phyloP scores from a whole-genome alignment of 2,113 vertebrate species.

The Xenotilapia leptura region DNA sequence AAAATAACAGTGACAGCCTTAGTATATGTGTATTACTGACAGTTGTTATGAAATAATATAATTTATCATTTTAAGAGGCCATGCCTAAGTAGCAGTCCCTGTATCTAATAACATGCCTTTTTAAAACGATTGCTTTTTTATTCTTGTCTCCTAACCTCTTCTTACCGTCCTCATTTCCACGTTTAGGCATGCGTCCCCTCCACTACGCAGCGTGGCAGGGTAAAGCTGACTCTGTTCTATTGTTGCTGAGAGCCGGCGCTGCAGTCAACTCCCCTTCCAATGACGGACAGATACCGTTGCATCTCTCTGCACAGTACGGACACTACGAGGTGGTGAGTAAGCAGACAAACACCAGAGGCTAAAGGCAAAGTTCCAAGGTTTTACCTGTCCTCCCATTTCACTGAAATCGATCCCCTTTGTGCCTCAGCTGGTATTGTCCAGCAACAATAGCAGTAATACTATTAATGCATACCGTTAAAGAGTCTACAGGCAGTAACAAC shows the following conservation, averaged over 20 bases:
- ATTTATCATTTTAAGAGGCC: neutral
- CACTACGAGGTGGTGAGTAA: constrained; percentile 92
- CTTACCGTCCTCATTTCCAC: neutral
- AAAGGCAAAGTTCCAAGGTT: neutral
- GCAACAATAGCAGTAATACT: constrained; percentile 19
- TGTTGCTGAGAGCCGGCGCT: constrained; percentile 82
- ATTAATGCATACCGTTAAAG: constrained; percentile 1
- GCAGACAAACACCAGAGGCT: neutral
- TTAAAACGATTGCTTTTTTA: neutral
- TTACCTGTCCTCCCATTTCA: constrained; percentile 8
- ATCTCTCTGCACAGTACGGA: constrained; percentile 91
- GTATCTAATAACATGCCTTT: neutral
- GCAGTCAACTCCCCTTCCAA: constrained; percentile 83
- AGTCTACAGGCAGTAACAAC: neutral
- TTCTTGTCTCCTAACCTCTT: neutral
- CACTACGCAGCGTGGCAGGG: constrained; percentile 97
- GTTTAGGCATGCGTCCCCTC: constrained; percentile 88
- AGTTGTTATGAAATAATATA: neutral
- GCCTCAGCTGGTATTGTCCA: constrained; percentile 20
- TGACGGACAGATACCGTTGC: constrained; percentile 91
- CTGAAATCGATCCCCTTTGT: constrained; percentile 34
- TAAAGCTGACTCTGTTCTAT: constrained; percentile 81
- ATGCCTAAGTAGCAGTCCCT: neutral
- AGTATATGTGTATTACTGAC: neutral
- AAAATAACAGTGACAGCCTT: neutral